These are phyloP conservation scores for Leptopilina drosophilae DNA, from an alignment of 2,888 invertebrate species.

Conservation along the genomic window DNA sequence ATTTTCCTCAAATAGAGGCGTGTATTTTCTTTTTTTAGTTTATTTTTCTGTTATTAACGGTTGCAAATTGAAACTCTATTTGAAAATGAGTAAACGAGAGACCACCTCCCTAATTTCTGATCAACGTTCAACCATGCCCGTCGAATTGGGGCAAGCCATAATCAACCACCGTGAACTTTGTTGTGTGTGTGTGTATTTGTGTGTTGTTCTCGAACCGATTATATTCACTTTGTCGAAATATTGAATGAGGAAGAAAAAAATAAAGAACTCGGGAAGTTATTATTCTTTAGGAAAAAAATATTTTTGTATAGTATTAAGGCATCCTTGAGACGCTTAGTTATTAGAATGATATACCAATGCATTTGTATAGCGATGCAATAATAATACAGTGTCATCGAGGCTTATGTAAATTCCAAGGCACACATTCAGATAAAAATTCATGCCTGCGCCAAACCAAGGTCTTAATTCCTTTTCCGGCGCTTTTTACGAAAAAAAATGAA, in stretches of 20 bases:
- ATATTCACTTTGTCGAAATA: neutral
- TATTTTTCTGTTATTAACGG: conserved; percentile 2
- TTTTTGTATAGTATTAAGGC: conserved; percentile 64
- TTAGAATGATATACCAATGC: conserved; percentile 68
- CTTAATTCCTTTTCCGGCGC: conserved; percentile 63
- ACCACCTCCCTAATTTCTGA: conserved; percentile 21
- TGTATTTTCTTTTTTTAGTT: neutral
- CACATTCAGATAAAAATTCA: conserved; percentile 69
- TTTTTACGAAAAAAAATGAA: too few species aligned
- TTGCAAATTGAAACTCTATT: conserved; percentile 4
- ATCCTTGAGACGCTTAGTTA: conserved; percentile 72
- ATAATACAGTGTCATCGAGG: conserved; percentile 64
- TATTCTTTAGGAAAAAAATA: too few species aligned
- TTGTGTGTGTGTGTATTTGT: neutral
- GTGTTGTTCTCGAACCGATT: conserved; percentile 9
- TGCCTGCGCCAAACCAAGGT: conserved; percentile 64
- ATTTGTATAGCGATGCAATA: conserved; percentile 65
- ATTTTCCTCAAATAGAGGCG: neutral
- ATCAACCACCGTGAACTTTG: conserved; percentile 26
- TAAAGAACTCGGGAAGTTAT: too few species aligned
- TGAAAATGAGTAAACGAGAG: conserved; percentile 6
- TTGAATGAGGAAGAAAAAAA: too few species aligned
- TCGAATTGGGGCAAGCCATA: conserved; percentile 12
- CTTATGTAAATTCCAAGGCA: conserved; percentile 73
- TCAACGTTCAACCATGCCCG: conserved; percentile 5